A percentile compares a stretch with the other conserved stretches of the same genome.
These are phyloP conservation scores for Mormyrops boulengeri DNA, from an alignment of 2,797 vertebrate genomes.

Conservation along the genomic window DNA sequence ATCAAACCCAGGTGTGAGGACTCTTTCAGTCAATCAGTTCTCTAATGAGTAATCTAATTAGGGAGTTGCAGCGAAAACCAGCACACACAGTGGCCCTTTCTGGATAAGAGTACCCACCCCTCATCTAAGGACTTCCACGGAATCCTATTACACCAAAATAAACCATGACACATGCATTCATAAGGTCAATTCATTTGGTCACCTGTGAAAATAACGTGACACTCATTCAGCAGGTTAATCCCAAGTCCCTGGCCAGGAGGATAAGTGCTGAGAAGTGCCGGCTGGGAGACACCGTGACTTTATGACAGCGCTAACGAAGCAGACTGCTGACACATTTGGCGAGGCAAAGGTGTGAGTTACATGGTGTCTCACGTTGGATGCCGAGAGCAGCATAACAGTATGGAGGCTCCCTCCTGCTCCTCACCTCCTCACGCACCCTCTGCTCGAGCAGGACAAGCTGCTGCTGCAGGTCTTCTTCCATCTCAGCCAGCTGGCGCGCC, in stretches of 20 bases:
- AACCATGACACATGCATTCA: not conserved
- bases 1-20: not conserved
- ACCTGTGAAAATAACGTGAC: not conserved
- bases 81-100: not conserved
- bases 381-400: not conserved
- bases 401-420: conserved; percentile 12
- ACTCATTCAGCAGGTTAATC: not conserved
- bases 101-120: not conserved
- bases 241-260: not conserved
- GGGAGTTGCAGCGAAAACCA: not conserved
- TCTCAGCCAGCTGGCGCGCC: conserved; percentile 54
- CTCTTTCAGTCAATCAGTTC: not conserved
- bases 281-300: not conserved
- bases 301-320: not conserved
- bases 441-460: conserved; percentile 54
- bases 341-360: not conserved
- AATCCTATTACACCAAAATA: not conserved
- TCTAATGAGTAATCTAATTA: not conserved
- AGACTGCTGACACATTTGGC: not conserved
- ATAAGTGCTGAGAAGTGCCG: not conserved
- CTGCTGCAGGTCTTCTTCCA: conserved; percentile 66
- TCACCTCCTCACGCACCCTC: conserved; percentile 58
- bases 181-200: not conserved
- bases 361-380: not conserved
- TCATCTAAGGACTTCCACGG: not conserved